Evolutionary conservation across 2,888 invertebrate species (phyloP), one percentile per base, ranked within the genome.

Genomic region (Pandemis cinnamomeana): DNA sequence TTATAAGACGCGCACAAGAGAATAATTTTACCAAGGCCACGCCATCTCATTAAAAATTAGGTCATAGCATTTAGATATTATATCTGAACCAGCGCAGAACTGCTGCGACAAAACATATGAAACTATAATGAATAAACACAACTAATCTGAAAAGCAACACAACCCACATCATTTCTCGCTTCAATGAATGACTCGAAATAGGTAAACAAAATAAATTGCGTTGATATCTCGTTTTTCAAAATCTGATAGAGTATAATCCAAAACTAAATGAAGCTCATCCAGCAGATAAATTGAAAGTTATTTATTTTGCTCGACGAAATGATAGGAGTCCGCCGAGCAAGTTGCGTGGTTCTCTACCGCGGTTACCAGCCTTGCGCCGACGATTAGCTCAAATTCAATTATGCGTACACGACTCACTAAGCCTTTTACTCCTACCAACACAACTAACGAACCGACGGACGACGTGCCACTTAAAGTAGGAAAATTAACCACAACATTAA

Each of bases 381-480:
- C 78, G 82, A 82, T 83, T 83, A 84, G 79, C 80, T 83, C 82
- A 83, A 84, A 86, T 84, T 83, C 79, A 84, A 85, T 86, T 84
- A 87, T 68, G 72, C 77, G 76, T 77, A 76, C 78, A 75, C 76
- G 80, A 83, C 83, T 82, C 79, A 63, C 64, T 64, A 58, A 71
- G 64, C 61, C 66, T 62, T 46, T 27, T 58, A 27, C 58, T 58
- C 11, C 27, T 27, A 58, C 55, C 58, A 42, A 27, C 10, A 27
- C 58, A 42, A 53, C 36, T 63, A 63, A 67, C 67, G 44, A 68
- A 68, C 68, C 11, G 5, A 48, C 20, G 20, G 20, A 20, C 20
- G 20, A 20, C n/a, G 48, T n/a, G 6, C 48, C 27, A 27, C 5
- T 36, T 13, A 10, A 64, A 64, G 27, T 7, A 36, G 13, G 11